These are phyloP conservation scores for Talpa occidentalis DNA, from an alignment of 2,113 vertebrate species.

Conservation along the genomic window DNA sequence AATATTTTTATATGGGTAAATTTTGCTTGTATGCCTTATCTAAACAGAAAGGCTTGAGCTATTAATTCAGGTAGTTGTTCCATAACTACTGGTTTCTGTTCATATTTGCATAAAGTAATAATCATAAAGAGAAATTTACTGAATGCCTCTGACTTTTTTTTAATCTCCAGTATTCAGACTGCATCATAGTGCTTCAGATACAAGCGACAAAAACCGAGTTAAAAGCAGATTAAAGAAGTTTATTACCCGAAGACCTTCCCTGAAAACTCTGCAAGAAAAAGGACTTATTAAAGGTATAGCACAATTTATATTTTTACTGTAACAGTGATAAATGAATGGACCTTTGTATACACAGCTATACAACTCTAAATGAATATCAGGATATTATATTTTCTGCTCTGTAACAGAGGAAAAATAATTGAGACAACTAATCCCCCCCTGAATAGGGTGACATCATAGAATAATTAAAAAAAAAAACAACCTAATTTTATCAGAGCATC, in stretches of 20 bases:
- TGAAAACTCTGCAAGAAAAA: conserved; percentile 94
- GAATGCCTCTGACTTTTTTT: conserved; percentile 56
- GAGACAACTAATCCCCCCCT: conserved; percentile 41
- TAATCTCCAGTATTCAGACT: conserved; percentile 89
- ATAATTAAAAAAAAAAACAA: background rate
- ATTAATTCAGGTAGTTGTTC: conserved; percentile 48
- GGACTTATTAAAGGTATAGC: conserved; percentile 93
- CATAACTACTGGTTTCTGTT: conserved; percentile 46
- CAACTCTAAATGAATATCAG: conserved; percentile 32
- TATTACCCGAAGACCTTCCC: conserved; percentile 92
- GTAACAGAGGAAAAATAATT: background rate
- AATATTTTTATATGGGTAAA: background rate
- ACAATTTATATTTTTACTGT: background rate
- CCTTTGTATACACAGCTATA: conserved; percentile 28
- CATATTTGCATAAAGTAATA: conserved; percentile 71
- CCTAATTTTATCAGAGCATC: background rate
- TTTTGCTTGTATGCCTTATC: background rate
- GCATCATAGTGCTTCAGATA: conserved; percentile 92
- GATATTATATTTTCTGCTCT: conserved; percentile 15
- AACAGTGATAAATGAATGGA: conserved; percentile 32
- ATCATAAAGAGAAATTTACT: conserved; percentile 71
- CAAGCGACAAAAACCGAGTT: conserved; percentile 91
- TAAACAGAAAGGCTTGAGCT: background rate
- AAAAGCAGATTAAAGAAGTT: conserved; percentile 95
- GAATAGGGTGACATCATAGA: background rate